Percentiles rank a stretch among this genome's conserved stretches.
These are phyloP conservation scores for Drosophila affinis DNA, from an alignment of 2,888 invertebrate species.

Conservation along the genomic window DNA sequence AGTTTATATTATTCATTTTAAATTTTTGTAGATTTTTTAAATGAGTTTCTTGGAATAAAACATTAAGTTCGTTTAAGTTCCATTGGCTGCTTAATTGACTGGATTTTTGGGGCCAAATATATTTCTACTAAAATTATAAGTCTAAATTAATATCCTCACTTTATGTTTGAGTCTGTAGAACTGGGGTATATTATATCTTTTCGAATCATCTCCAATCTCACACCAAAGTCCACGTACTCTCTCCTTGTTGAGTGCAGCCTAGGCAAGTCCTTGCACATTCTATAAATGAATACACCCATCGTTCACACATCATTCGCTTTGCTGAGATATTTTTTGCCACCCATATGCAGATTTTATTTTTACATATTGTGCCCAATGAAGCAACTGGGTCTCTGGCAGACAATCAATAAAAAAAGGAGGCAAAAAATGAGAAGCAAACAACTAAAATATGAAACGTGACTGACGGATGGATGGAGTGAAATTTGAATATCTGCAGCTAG, in stretches of 20 bases:
- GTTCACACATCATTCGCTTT: neutral
- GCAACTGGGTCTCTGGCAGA: slow-evolving; percentile 29
- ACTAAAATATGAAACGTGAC: slow-evolving; percentile 22
- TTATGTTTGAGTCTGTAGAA: neutral
- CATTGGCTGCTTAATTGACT: no score
- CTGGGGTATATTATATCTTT: neutral
- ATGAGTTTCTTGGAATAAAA: no score
- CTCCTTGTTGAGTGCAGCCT: neutral
- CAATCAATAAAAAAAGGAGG: slow-evolving; percentile 33
- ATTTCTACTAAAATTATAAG: no score
- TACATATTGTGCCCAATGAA: slow-evolving; percentile 29
- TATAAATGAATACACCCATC: neutral
- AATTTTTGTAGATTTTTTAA: no score
- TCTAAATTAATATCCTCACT: no score
- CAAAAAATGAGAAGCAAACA: slow-evolving; percentile 3
- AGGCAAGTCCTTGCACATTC: neutral
- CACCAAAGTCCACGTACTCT: neutral
- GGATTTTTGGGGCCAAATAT: no score
- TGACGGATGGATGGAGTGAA: slow-evolving; percentile 23
- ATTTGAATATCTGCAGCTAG: slow-evolving; percentile 25
- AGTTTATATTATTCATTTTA: neutral
- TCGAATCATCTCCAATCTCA: neutral
- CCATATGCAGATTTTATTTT: slow-evolving; percentile 25
- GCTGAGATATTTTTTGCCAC: neutral
- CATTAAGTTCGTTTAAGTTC: no score